Base-by-base conservation (phyloP, 2,113 vertebrate genomes). In the Perccottus glenii region DNA sequence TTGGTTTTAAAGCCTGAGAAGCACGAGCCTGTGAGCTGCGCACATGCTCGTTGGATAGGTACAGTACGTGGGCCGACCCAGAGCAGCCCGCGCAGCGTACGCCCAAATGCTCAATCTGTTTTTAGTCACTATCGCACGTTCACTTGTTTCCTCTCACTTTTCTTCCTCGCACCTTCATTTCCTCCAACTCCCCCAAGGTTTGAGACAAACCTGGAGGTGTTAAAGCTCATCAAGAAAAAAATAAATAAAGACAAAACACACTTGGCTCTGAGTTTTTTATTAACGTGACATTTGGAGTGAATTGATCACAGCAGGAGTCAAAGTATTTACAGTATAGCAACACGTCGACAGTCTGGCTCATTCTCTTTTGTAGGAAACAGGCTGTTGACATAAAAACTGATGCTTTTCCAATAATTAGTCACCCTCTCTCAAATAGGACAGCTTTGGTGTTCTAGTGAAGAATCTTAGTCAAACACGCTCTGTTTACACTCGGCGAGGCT, bases 71-170 rank as follows among this genome's bases (percentile, higher is more conserved):
- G 83, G 78, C 14, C 64, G 80, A 72, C 77, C 82, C 4, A 52
- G 35, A 64, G 64, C 33, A 69, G 60, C 57, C 32, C 68, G 65
- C 46, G 8, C 49, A 42, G 47, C 35, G 71, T 35, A 56, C 19
- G n/a, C 43, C 73, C 66, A 51, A 48, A 57, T 60, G 84, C 62
- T 55, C 58, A 60, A 56, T 75, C 75, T 84, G 77, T 86, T 88
- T 87, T 81, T 84, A 84, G 77, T 75, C 48, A 16, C 67, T 85
- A 76, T 82, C 82, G 45, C 85, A 85, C 33, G 38, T 68, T 64
- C 57, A 64, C 52, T 77, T 73, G 55, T 57, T 80, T 74, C 19
- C 62, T 83, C 74, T 59, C 71, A 52, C 64, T 68, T 51, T 68
- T 66, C 19, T 27, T 27, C 19, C 19, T 27, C 58, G 57, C 70